Conservation (phyloP, 92 coral and sea anemone genomes). For the Paragorgia papillata region DNA sequence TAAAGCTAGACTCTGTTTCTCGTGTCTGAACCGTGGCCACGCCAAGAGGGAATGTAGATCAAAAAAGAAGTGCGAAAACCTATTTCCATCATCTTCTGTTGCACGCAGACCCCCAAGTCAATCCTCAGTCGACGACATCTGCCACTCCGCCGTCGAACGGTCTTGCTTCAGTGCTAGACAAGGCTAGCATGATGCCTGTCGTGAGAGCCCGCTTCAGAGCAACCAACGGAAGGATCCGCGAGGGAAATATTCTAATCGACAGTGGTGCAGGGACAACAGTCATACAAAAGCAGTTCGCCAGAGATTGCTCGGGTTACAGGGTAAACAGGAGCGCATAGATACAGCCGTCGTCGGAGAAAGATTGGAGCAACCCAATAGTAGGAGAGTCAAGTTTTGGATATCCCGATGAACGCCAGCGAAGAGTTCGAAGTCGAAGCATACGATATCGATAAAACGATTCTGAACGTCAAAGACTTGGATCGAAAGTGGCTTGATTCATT, state of each 20-base stretch:
- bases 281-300: conserved; percentile 54
- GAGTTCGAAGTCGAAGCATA: conserved; percentile 44
- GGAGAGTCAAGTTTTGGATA: conserved; percentile 51
- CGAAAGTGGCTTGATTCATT: conserved; percentile 38
- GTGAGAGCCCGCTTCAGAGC: conserved; percentile 59
- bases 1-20: conserved; percentile 21
- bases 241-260: conserved; percentile 63
- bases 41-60: conserved; percentile 47
- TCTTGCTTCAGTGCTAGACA: conserved; percentile 47
- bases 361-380: conserved; percentile 46
- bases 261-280: conserved; percentile 69
- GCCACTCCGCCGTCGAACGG: neutral
- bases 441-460: conserved; percentile 43
- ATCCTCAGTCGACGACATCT: no score
- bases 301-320: conserved; percentile 57
- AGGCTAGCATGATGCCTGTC: conserved; percentile 53
- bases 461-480: conserved; percentile 6
- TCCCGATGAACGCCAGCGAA: conserved; percentile 23
- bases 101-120: conserved; percentile 48
- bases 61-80: conserved; percentile 41
- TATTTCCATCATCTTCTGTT: conserved; percentile 54
- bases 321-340: conserved; percentile 44
- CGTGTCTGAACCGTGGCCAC: conserved; percentile 44
- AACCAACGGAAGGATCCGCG: conserved; percentile 46
- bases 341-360: conserved; percentile 50